Percentiles rank a stretch among this genome's conserved stretches.
phyloP scores from a whole-genome alignment of 1,140 invertebrate species.

The Piezodorus guildinii region DNA sequence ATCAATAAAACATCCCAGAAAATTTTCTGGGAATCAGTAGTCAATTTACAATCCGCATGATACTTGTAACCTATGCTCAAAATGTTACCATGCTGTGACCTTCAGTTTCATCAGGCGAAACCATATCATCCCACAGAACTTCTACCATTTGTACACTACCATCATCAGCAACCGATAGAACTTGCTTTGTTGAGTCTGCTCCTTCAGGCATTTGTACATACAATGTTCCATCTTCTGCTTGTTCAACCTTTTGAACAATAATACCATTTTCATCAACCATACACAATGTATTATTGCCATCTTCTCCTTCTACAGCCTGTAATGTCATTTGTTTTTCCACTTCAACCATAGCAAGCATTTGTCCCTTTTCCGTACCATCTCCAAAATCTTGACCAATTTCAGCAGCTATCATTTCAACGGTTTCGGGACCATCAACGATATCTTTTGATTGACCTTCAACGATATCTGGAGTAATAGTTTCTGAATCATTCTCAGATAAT shows the following conservation, averaged over 20 bases:
- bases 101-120: conserved; percentile 18
- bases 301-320: conserved; percentile 23
- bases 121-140: conserved; percentile 31
- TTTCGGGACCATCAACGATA: conserved; percentile 17
- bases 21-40: no score
- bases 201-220: conserved; percentile 30
- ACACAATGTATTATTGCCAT: conserved; percentile 26
- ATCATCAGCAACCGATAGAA: conserved; percentile 29
- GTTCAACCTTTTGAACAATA: conserved; percentile 27
- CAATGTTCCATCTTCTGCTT: conserved; percentile 29
- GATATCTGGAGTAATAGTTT: conserved; percentile 14
- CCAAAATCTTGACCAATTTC: conserved; percentile 19
- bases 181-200: conserved; percentile 26
- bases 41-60: no score
- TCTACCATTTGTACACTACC: conserved; percentile 32
- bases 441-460: background rate
- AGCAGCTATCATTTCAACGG: conserved; percentile 28
- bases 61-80: background rate
- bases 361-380: background rate
- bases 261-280: conserved; percentile 30
- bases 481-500: background rate
- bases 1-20: no score
- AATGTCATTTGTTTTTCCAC: conserved; percentile 21
- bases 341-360: conserved; percentile 19
- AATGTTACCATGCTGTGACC: conserved; percentile 20